Conservation (phyloP, 2,113 vertebrate genomes). For the cattle (Bos taurus) region ARS-UCD2.0 NC_037334.1:33784001-33784500, state of each 20-base stretch:
- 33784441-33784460: neutral
- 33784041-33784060: neutral
- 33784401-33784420: neutral
- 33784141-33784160: neutral
- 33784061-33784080: neutral
- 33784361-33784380: neutral
- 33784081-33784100: neutral
- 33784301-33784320: neutral
- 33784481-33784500: neutral
- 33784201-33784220: neutral
- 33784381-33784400: neutral
- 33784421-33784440: neutral
- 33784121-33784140: neutral
- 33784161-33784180: neutral
- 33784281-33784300: neutral
- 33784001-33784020: neutral
- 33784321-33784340: neutral
- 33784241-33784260: neutral
- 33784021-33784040: neutral
- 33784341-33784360: neutral
- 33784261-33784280: neutral
- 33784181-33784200: neutral
- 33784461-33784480: neutral
- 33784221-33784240: neutral
- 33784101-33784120: too few species aligned